Conservation (phyloP, 1,140 invertebrate genomes). For the Cherax quadricarinatus region DNA sequence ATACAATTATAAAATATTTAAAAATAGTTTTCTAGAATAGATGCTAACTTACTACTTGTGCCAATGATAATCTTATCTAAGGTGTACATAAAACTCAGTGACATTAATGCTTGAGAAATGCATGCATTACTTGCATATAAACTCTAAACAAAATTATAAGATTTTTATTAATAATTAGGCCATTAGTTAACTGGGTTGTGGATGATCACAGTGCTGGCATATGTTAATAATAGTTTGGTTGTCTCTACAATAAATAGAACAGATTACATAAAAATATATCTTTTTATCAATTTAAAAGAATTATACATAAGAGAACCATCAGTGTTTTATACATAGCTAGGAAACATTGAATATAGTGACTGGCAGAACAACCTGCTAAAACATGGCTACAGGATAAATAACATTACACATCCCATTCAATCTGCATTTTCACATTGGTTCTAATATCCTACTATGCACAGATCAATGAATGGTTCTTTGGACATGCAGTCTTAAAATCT, state of each 20-base stretch:
- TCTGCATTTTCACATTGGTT: not conserved
- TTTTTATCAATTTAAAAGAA: not conserved
- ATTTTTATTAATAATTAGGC: not conserved
- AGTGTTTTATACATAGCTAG: slow-evolving; percentile 38
- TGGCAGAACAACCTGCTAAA: slow-evolving; percentile 40
- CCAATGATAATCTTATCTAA: not conserved
- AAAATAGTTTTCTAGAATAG: no score
- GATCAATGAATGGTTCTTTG: slow-evolving; percentile 13
- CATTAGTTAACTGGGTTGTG: slow-evolving; percentile 13
- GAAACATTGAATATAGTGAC: slow-evolving; percentile 37
- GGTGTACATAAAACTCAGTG: no score
- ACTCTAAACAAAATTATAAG: no score
- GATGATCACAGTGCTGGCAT: not conserved
- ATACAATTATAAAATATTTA: not conserved
- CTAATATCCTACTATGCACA: slow-evolving; percentile 27
- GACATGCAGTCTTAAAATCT: not conserved
- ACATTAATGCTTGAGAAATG: no score
- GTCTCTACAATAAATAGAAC: not conserved
- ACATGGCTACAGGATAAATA: slow-evolving; percentile 39
- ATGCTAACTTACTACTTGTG: not conserved
- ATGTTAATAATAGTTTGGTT: not conserved
- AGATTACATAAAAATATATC: not conserved
- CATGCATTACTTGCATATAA: no score
- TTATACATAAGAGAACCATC: not conserved
- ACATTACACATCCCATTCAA: not conserved